Evolutionary conservation across 2,888 invertebrate genomes (phyloP).

Genomic region (Trypoxylon attenuatum): DNA sequence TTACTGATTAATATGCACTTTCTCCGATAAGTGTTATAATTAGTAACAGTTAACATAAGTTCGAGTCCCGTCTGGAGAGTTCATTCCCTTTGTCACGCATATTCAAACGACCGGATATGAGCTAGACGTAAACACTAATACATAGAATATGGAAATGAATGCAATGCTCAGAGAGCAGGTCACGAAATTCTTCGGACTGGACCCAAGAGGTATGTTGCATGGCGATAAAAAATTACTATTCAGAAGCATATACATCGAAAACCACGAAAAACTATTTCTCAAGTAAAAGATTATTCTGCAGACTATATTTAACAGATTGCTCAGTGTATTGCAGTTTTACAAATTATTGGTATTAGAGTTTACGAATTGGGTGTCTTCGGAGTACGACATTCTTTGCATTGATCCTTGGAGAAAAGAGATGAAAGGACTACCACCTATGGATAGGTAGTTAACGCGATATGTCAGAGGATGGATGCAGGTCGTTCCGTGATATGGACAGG

Average conservation of each 20-base stretch:
- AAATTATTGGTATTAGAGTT: constrained; percentile 2
- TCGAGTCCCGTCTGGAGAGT: no score
- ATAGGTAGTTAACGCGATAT: constrained; percentile 25
- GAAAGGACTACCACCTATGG: constrained; percentile 23
- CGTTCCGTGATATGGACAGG: constrained; percentile 55
- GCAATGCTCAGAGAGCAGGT: constrained; percentile 42
- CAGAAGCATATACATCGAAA: constrained; percentile 32
- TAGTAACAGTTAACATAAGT: no score
- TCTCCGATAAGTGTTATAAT: no score
- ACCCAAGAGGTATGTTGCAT: constrained; percentile 20
- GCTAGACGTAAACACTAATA: constrained; percentile 47
- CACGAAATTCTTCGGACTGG: constrained; percentile 39
- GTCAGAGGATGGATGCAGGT: constrained; percentile 49
- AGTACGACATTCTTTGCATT: constrained; percentile 24
- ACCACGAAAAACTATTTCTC: constrained; percentile 37
- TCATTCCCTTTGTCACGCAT: constrained; percentile 27
- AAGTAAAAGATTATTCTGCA: not conserved
- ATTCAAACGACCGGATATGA: constrained; percentile 41
- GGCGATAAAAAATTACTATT: constrained; percentile 32
- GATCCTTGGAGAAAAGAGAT: constrained; percentile 8
- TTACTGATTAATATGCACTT: no score
- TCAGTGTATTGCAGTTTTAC: constrained; percentile 11
- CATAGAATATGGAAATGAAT: constrained; percentile 47
- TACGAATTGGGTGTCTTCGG: constrained; percentile 26
- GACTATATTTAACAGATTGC: not conserved